Conservation (phyloP, 2,113 vertebrate genomes). For the Ranitomeya variabilis region DNA sequence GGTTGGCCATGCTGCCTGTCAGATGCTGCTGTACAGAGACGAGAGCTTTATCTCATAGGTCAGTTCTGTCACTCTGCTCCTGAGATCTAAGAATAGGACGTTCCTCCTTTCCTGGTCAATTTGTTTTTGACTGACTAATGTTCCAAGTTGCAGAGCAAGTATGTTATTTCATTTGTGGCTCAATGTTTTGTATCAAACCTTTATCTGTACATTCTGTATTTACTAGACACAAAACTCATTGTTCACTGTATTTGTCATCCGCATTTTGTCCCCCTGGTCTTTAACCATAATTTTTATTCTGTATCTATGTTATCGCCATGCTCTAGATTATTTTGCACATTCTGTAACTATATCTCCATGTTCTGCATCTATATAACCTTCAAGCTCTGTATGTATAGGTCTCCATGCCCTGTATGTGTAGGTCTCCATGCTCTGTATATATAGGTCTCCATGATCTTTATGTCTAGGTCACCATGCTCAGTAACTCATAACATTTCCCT, state of each 20-base stretch:
- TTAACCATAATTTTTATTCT: background rate
- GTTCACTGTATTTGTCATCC: background rate
- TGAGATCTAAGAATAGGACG: constrained; percentile 13
- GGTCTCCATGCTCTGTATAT: too few relatives aligned
- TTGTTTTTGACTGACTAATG: background rate
- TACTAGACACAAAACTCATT: too few relatives aligned
- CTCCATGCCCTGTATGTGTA: background rate
- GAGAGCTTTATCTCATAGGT: constrained; percentile 13
- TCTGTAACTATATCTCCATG: background rate
- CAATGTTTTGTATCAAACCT: background rate
- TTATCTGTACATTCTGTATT: background rate
- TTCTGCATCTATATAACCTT: background rate
- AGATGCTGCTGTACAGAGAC: background rate
- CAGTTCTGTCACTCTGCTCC: constrained; percentile 13
- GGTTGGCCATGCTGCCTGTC: background rate
- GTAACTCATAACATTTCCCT: background rate
- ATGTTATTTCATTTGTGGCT: background rate
- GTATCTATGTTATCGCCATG: background rate
- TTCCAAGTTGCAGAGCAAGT: background rate
- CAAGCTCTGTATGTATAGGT: background rate
- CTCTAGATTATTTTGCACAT: background rate
- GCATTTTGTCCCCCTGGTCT: too few relatives aligned
- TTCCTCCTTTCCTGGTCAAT: background rate
- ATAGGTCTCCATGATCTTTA: too few relatives aligned
- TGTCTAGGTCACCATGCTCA: background rate